A percentile compares a stretch with the other conserved stretches of the same genome.
These are phyloP conservation scores for Opisthograptis luteolata DNA, from an alignment of 2,888 invertebrate species.

Conservation along the genomic window DNA sequence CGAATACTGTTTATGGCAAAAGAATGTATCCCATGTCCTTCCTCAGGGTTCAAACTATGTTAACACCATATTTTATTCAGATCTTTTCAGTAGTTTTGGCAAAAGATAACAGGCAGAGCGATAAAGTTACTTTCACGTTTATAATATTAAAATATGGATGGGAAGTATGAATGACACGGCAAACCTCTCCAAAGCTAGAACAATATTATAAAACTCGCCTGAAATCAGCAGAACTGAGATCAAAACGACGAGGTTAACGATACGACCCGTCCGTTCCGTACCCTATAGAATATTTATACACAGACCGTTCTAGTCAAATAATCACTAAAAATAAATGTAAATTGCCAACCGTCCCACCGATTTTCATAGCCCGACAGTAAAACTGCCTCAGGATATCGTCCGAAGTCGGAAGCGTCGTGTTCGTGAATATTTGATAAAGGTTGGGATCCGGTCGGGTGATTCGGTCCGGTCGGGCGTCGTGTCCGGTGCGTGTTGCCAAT, in stretches of 20 bases:
- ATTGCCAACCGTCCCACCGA: slow-evolving; percentile 23
- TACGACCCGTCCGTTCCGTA: not conserved
- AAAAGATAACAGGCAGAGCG: too few relatives aligned
- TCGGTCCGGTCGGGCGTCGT: not conserved
- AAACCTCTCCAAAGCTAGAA: not conserved
- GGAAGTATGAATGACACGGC: too few relatives aligned
- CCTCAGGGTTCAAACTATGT: too few relatives aligned
- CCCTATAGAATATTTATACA: not conserved
- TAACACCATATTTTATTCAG: too few relatives aligned
- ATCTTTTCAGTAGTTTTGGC: too few relatives aligned
- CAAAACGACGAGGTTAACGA: not conserved
- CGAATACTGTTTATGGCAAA: too few relatives aligned
- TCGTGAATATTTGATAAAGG: slow-evolving; percentile 24
- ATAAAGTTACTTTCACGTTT: too few relatives aligned
- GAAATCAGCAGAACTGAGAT: not conserved
- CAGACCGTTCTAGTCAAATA: slow-evolving; percentile 11
- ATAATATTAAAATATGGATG: too few relatives aligned
- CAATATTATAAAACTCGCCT: not conserved
- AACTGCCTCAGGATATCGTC: slow-evolving; percentile 8
- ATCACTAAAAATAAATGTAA: slow-evolving; percentile 26
- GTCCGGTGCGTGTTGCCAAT: slow-evolving; percentile 9
- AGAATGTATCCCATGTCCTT: too few relatives aligned
- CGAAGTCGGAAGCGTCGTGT: slow-evolving; percentile 21
- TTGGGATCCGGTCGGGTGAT: slow-evolving; percentile 4
- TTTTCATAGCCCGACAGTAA: slow-evolving; percentile 14